Evolutionary conservation across 2,113 vertebrate genomes (phyloP), one percentile per base, ranked within the genome.

Genomic region (Chionis minor): DNA sequence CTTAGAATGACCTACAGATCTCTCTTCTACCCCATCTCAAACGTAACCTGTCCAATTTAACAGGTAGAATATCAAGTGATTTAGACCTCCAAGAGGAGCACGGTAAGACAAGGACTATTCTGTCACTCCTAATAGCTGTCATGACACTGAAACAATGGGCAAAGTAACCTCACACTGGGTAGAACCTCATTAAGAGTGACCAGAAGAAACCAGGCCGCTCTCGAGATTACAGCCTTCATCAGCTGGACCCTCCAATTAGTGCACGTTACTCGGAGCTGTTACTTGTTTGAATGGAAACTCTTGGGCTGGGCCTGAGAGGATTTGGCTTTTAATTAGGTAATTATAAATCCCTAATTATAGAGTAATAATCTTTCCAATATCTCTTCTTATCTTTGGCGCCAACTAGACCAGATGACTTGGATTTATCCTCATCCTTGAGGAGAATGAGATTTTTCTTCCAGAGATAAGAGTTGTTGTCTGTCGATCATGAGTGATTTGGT

Each of bases 261-360:
- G 45, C 17, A 7, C 0, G 6, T 73, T 86, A 91, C 62, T 87
- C 2, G 0, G n/a, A 69, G 69, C 74, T 65, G 59, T 74, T 95
- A 52, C 71, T 95, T 86, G 67, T 95, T 93, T 95, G 81, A 97
- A 97, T 95, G 92, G 73, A 88, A 96, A 92, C 79, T 66, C 87
- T 89, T 88, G 75, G 94, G 92, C 55, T 96, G 86, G 97, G 92
- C 94, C 94, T 97, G 97, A 98, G 97, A 96, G 96, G 97, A 98
- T 98, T 98, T 97, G 78, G 42, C 82, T 97, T 97, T 97, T 98
- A 99, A 98, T 99, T 98, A 98, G 98, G 98, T 98, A 98, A 99
- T 98, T 98, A 98, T 94, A 98, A 98, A 98, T 98, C 98, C 98
- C 97, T 98, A 98, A 98, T 98, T 98, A 98, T 96, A 97, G 90